phyloP scores from a whole-genome alignment of 2,888 invertebrate species.

The Ischnus inquisitorius region DNA sequence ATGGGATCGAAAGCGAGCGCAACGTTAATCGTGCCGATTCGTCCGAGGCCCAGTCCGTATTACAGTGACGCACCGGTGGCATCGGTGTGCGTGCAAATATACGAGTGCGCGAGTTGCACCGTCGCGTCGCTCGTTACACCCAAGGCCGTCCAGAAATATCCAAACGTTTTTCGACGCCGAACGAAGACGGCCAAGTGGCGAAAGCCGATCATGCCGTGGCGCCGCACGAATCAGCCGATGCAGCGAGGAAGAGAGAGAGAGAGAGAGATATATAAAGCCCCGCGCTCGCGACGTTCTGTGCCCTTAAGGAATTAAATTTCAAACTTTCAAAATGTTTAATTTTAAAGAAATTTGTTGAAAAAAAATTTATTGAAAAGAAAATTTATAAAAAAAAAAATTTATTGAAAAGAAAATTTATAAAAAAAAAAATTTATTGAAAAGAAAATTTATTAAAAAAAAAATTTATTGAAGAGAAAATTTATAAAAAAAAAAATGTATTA shows the following conservation, averaged over 20 bases:
- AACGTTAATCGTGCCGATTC: conserved; percentile 3
- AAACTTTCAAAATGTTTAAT: too few relatives aligned
- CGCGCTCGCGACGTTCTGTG: conserved; percentile 17
- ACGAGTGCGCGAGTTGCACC: conserved; percentile 63
- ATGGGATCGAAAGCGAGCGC: conserved; percentile 17
- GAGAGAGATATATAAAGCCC: too few relatives aligned
- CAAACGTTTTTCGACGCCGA: conserved; percentile 68
- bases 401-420: too few relatives aligned
- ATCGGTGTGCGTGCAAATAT: conserved; percentile 6
- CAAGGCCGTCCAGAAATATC: conserved; percentile 73
- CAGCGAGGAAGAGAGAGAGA: too few relatives aligned
- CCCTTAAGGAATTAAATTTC: too few relatives aligned
- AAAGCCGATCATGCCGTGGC: conserved; percentile 68
- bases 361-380: too few relatives aligned
- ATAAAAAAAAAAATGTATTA: too few relatives aligned
- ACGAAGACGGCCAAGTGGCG: conserved; percentile 69
- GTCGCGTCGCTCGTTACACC: conserved; percentile 71
- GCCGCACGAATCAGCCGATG: conserved; percentile 64
- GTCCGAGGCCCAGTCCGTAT: conserved; percentile 10
- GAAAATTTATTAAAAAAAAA: too few relatives aligned
- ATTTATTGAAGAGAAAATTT: too few relatives aligned
- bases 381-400: too few relatives aligned
- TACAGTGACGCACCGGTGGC: background rate
- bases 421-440: too few relatives aligned
- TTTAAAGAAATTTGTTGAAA: too few relatives aligned